These are phyloP conservation scores for Myopa tessellatipennis DNA, from an alignment of 2,888 invertebrate genomes.

Conservation along the genomic window DNA sequence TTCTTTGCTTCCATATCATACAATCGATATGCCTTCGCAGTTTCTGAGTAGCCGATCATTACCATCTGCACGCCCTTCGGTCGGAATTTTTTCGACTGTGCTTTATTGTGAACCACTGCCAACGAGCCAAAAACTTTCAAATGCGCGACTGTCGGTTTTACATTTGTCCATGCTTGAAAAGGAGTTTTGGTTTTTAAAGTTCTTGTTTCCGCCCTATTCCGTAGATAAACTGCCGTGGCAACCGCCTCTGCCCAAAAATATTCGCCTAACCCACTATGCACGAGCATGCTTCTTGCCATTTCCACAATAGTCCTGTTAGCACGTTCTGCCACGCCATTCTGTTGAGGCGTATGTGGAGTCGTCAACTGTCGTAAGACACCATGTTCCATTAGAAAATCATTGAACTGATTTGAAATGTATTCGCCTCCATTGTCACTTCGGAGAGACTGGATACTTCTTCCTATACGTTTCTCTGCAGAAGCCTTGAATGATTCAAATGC, in stretches of 20 bases:
- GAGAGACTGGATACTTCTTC: neutral
- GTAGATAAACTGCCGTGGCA: conserved; percentile 39
- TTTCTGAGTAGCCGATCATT: conserved; percentile 35
- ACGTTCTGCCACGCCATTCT: conserved; percentile 32
- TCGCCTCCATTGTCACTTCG: neutral
- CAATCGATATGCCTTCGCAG: conserved; percentile 34
- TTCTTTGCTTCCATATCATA: conserved; percentile 18
- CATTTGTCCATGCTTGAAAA: conserved; percentile 23
- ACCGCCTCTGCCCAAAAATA: conserved; percentile 47
- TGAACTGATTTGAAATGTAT: neutral
- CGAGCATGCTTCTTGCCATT: conserved; percentile 53
- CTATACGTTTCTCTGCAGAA: neutral
- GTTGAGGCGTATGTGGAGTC: conserved; percentile 42
- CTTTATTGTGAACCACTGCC: conserved; percentile 32
- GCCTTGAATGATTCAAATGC: neutral
- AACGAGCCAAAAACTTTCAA: conserved; percentile 36
- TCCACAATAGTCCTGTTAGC: conserved; percentile 48
- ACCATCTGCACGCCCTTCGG: conserved; percentile 31
- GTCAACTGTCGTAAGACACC: conserved; percentile 43
- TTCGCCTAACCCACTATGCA: conserved; percentile 48
- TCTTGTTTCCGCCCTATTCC: conserved; percentile 39
- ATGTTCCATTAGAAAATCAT: conserved; percentile 32
- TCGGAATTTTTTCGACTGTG: conserved; percentile 20
- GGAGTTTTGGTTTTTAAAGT: conserved; percentile 9
- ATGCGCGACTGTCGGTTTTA: conserved; percentile 35